Evolutionary conservation across 1,140 invertebrate species (phyloP).

Genomic region (Eufriesea mexicana): DNA sequence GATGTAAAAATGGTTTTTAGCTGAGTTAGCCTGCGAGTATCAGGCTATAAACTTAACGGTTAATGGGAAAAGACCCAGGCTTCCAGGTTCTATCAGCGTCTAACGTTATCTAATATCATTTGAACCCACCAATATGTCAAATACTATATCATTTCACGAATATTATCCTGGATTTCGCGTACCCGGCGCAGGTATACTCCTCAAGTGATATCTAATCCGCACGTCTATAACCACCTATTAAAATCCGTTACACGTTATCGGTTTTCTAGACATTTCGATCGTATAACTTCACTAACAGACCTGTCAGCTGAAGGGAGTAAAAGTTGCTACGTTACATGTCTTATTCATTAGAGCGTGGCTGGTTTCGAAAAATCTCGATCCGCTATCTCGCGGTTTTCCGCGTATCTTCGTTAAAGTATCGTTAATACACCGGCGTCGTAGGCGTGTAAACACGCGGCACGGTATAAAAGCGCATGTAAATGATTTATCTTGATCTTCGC

Average conservation of each 20-base stretch:
- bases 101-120: too few species aligned
- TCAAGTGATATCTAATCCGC: neutral
- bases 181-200: too few species aligned
- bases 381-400: slow-evolving; percentile 38
- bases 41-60: too few species aligned
- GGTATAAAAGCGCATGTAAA: slow-evolving; percentile 58
- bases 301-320: neutral
- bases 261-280: neutral
- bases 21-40: too few species aligned
- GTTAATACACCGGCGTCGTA: slow-evolving; percentile 46
- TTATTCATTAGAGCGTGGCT: slow-evolving; percentile 18
- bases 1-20: too few species aligned
- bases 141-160: too few species aligned
- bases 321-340: neutral
- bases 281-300: neutral
- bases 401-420: slow-evolving; percentile 33
- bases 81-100: too few species aligned
- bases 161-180: too few species aligned
- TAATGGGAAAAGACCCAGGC: too few species aligned
- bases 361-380: neutral
- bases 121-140: too few species aligned
- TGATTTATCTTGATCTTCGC: slow-evolving; percentile 63
- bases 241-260: neutral
- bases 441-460: slow-evolving; percentile 62
- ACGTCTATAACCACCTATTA: neutral